phyloP scores from a whole-genome alignment of 1,140 invertebrate genomes.

The Apis cerana region DNA sequence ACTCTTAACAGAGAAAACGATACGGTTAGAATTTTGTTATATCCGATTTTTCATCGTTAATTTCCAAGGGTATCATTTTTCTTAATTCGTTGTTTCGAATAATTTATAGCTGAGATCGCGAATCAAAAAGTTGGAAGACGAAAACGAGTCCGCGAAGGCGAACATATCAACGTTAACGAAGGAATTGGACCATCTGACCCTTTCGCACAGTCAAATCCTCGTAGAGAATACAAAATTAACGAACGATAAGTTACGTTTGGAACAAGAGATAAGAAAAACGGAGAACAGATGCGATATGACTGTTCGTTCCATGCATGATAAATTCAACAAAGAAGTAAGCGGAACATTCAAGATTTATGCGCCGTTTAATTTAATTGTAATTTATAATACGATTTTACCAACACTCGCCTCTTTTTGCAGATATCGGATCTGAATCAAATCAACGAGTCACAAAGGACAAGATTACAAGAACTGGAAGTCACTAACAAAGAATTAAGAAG shows the following conservation, averaged over 20 bases:
- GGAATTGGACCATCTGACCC: slow-evolving; percentile 79
- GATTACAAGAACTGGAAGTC: slow-evolving; percentile 76
- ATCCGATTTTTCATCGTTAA: no score
- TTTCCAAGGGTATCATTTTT: neutral
- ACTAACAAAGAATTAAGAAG: slow-evolving; percentile 76
- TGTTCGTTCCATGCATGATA: slow-evolving; percentile 72
- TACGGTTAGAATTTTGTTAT: slow-evolving; percentile 54
- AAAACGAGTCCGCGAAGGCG: slow-evolving; percentile 72
- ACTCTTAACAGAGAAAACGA: slow-evolving; percentile 76
- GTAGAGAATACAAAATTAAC: slow-evolving; percentile 84
- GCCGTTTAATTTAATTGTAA: neutral
- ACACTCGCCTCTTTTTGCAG: slow-evolving; percentile 46
- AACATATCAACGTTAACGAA: slow-evolving; percentile 73
- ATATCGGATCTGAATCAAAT: slow-evolving; percentile 76
- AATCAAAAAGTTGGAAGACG: slow-evolving; percentile 75
- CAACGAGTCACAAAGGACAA: slow-evolving; percentile 74
- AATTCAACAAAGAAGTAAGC: slow-evolving; percentile 76
- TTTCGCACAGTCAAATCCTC: slow-evolving; percentile 83
- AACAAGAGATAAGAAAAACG: slow-evolving; percentile 78
- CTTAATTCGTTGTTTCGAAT: slow-evolving; percentile 1
- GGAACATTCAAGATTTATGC: neutral
- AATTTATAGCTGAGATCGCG: slow-evolving; percentile 69
- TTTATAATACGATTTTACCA: neutral
- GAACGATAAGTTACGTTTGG: slow-evolving; percentile 83
- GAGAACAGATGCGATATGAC: slow-evolving; percentile 72